Percentiles rank a stretch among this genome's conserved stretches.
Conservation (phyloP, 1,140 invertebrate species). For the Drosophila lacertosa region DNA sequence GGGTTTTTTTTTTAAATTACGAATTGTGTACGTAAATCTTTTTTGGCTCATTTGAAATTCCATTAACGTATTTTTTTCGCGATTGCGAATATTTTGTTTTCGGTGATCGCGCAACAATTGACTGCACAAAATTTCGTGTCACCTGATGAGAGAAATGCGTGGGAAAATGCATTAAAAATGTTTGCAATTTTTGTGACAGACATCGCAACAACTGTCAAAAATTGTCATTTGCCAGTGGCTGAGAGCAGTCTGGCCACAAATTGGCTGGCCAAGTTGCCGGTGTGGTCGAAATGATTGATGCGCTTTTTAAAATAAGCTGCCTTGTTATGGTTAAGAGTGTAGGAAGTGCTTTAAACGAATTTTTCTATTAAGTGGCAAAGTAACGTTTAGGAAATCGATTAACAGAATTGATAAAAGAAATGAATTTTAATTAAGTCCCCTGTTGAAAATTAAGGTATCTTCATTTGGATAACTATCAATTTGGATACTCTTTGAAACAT, state of each 20-base stretch:
- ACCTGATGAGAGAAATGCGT: conserved; percentile 26
- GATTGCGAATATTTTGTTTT: conserved; percentile 16
- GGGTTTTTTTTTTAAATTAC: conserved; percentile 1
- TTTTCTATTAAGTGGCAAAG: background rate
- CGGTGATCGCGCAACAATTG: conserved; percentile 18
- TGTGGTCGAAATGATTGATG: conserved; percentile 12
- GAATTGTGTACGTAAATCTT: background rate
- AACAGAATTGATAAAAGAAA: no score
- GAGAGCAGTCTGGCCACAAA: conserved; percentile 33
- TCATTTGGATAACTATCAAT: no score
- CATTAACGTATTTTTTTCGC: conserved; percentile 1
- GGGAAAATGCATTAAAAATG: conserved; percentile 40
- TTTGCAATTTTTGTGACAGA: conserved; percentile 17
- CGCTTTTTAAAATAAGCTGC: background rate
- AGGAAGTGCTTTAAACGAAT: no score
- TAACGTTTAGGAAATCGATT: no score
- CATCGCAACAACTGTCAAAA: conserved; percentile 59
- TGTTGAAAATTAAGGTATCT: no score
- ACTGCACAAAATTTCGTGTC: conserved; percentile 44
- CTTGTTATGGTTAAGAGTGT: no score
- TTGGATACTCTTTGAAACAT: no score
- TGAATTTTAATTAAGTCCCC: no score
- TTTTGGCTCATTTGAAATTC: conserved; percentile 22
- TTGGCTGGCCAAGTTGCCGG: conserved; percentile 41
- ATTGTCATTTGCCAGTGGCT: conserved; percentile 45